phyloP scores from a whole-genome alignment of 2,888 invertebrate species.

The Temnothorax unifasciatus region DNA sequence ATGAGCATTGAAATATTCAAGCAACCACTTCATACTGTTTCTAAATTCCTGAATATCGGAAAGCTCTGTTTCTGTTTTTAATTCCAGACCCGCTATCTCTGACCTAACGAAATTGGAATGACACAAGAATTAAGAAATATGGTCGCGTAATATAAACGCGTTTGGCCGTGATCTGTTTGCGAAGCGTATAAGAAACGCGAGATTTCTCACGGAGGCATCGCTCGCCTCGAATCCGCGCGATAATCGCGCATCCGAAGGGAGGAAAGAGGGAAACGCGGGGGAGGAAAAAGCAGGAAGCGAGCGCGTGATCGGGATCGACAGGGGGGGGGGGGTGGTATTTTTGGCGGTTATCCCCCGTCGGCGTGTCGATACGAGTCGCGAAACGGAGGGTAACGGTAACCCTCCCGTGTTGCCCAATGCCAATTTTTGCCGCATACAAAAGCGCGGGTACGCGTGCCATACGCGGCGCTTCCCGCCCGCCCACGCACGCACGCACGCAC shows the following conservation, averaged over 20 bases:
- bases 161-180: no score
- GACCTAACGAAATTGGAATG: background rate
- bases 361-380: slow-evolving; percentile 68
- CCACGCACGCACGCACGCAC: slow-evolving; percentile 64
- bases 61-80: background rate
- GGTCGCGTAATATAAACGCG: background rate
- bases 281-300: slow-evolving; percentile 59
- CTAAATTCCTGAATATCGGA: slow-evolving; percentile 28
- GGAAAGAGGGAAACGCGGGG: slow-evolving; percentile 13
- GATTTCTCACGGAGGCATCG: background rate
- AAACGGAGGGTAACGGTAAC: slow-evolving; percentile 65
- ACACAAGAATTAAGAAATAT: background rate
- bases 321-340: slow-evolving; percentile 75
- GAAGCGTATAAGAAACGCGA: background rate
- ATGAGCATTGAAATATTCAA: slow-evolving; percentile 74
- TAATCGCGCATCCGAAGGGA: background rate
- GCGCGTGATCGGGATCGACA: slow-evolving; percentile 15
- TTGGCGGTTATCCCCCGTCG: slow-evolving; percentile 67
- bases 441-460: slow-evolving; percentile 60
- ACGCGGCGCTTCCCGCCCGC: slow-evolving; percentile 71
- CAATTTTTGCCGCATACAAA: slow-evolving; percentile 77
- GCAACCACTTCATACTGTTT: slow-evolving; percentile 57
- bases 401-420: slow-evolving; percentile 71
- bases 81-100: background rate
- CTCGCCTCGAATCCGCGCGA: background rate